These are phyloP conservation scores for Brachystomella parvula DNA, from an alignment of 1,140 invertebrate genomes.

Conservation along the genomic window DNA sequence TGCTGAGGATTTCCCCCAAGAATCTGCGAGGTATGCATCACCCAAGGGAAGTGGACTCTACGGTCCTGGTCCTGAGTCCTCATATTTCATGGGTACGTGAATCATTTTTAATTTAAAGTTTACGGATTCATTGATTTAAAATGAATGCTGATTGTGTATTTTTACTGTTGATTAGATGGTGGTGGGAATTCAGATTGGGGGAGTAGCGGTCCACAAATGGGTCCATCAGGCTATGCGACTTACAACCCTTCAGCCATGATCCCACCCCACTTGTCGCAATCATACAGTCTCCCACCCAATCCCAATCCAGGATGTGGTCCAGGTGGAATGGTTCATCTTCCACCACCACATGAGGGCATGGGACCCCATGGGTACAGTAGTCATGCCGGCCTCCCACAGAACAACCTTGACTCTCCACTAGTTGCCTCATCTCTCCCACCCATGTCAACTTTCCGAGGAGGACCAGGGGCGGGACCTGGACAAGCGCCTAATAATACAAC, in stretches of 20 bases:
- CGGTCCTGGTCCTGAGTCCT: conserved; percentile 44
- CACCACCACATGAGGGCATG: conserved; percentile 40
- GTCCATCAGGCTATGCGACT: conserved; percentile 41
- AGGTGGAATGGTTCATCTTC: conserved; percentile 47
- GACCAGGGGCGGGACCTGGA: conserved; percentile 48
- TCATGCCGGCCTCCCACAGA: conserved; percentile 49
- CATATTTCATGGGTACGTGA: conserved; percentile 51
- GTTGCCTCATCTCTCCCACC: conserved; percentile 72
- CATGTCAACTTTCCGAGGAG: conserved; percentile 80
- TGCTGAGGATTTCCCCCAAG: conserved; percentile 79
- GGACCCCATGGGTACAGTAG: conserved; percentile 24
- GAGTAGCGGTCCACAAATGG: conserved; percentile 43
- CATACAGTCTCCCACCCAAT: conserved; percentile 28
- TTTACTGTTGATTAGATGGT: conserved; percentile 44
- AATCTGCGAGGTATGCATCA: conserved; percentile 75
- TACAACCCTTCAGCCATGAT: conserved; percentile 42
- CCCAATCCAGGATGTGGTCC: conserved; percentile 25
- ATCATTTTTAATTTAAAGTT: not conserved
- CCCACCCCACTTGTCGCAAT: conserved; percentile 40
- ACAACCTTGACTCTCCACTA: conserved; percentile 45
- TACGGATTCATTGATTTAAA: not conserved
- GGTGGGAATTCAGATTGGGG: conserved; percentile 45
- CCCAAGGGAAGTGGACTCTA: conserved; percentile 59
- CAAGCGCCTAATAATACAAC: conserved; percentile 45
- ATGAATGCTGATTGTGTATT: conserved; percentile 20